Evolutionary conservation across 2,113 vertebrate genomes (phyloP), one percentile per base, ranked within the genome.

Genomic region (Heterocephalus glaber): DNA sequence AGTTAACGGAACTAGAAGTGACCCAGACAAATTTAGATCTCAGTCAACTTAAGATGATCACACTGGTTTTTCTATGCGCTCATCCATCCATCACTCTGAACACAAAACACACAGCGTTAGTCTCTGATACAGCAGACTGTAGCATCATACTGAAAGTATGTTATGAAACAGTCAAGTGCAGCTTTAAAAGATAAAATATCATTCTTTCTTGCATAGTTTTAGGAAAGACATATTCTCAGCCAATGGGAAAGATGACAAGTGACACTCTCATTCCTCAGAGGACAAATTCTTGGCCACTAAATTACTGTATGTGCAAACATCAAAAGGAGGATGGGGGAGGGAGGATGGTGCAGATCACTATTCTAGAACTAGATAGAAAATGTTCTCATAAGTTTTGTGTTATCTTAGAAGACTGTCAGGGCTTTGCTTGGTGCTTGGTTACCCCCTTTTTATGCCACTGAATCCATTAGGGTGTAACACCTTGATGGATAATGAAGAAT

Each of bases 401-500:
- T 95, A 28, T 72, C 52, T 52, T 76, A 41, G 47, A 30, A 28
- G 61, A 72, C n/a, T 47, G 41, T 60, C 3, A 33, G 47, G 44
- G 22, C 38, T 81, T 86, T 83, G 63, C 82, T 44, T 35, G 22
- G 44, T 44, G 28, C 38, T 79, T 61, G n/a, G 10, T 5, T 56
- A 56, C 1, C 56, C 52, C 28, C 41, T 81, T 87, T 93, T 79
- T 65, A 86, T 92, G 90, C 49, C 80, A 88, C 3, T 52, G 63
- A 92, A 70, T 30, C 70, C 47, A 30, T 56, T 60, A 63, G 54
- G 30, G 41, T 88, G 44, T 47, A 80, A 85, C 38, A 41, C 22
- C 54, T 52, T 63, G 60, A 86, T n/a, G 12, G 85, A 81, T 74
- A 88, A 89, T 90, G 41, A 94, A 96, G 95, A 93, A 61, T 82